Conservation (phyloP, 1,140 invertebrate species). For the Cyclargus thomasi region DNA sequence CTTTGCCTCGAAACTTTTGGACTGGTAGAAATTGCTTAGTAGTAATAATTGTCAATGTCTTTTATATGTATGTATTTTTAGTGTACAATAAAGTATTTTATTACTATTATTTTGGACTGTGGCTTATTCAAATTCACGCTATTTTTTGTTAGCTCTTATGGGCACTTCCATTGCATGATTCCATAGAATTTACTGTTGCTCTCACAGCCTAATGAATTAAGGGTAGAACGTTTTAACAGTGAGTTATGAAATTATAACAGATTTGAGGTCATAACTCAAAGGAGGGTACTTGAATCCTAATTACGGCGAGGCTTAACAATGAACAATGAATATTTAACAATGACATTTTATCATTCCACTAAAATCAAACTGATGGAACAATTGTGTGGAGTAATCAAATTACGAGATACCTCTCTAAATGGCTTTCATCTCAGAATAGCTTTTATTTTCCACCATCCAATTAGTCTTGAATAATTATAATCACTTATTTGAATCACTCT, state of each 20-base stretch:
- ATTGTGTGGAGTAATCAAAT: conserved; percentile 5
- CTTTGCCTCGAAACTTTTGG: too few relatives aligned
- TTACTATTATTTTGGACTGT: too few relatives aligned
- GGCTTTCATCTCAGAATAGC: conserved; percentile 4
- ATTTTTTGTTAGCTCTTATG: too few relatives aligned
- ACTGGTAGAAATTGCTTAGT: too few relatives aligned
- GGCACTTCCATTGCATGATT: too few relatives aligned
- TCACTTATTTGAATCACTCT: background rate
- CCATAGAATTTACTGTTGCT: too few relatives aligned
- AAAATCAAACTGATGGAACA: conserved; percentile 7
- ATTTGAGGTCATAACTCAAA: background rate
- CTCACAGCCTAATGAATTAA: background rate
- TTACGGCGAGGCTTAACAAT: background rate
- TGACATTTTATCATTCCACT: background rate
- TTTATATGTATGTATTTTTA: too few relatives aligned
- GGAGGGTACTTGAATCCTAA: background rate
- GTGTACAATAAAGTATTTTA: too few relatives aligned
- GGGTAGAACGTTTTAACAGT: background rate
- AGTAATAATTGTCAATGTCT: too few relatives aligned
- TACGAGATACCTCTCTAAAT: conserved; percentile 5
- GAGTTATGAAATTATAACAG: conserved; percentile 3
- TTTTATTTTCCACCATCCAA: background rate
- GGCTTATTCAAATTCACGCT: too few relatives aligned
- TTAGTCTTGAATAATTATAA: background rate
- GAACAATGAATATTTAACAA: conserved; percentile 8